Evolutionary conservation across 2,888 invertebrate genomes (phyloP), one percentile per base, ranked within the genome.

Genomic region (Drosophila anceps): DNA sequence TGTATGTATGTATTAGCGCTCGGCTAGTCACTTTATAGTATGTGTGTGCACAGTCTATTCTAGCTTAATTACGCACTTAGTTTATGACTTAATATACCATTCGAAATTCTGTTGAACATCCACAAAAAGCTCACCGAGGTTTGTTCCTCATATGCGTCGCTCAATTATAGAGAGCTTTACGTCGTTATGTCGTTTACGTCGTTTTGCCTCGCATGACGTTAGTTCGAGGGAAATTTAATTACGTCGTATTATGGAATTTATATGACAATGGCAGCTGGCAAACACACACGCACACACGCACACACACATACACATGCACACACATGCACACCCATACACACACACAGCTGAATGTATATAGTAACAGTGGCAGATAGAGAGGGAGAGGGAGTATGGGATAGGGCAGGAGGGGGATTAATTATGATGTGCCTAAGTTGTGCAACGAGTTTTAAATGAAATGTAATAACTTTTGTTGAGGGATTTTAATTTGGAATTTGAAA

Each of bases 211-310:
- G 66, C 69, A 77, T 71, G 79, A 73, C 82, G 72, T 78, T 79
- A 81, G 83, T 85, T 80, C 77, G 75, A 77, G 74, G 76, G 78
- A 84, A 91, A 88, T 92, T 91, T 91, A 92, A 91, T 91, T 91
- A 91, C 88, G 77, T 77, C 79, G 88, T 91, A 87, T 91, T 92
- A 92, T 91, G 90, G 86, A 92, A 91, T 91, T 91, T 92, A 91
- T 92, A 91, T 91, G 91, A 91, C 90, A 91, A 73, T 79, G 81
- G 67, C 76, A 68, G 64, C 75, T 62, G 39, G 27, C 66, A 72
- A 62, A 35, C 24, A 44, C 24, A 20, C 43, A 37, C 27, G 13
- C 71, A 65, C 76, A 29, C 20, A 50, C 44, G 27, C 41, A 60
- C 48, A 54, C 48, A 58, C 24, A 65, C 46, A 50, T 48, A 64